Evolutionary conservation across 2,113 vertebrate species (phyloP), one percentile per base, ranked within the genome.

Genomic region (Heteronetta atricapilla): DNA sequence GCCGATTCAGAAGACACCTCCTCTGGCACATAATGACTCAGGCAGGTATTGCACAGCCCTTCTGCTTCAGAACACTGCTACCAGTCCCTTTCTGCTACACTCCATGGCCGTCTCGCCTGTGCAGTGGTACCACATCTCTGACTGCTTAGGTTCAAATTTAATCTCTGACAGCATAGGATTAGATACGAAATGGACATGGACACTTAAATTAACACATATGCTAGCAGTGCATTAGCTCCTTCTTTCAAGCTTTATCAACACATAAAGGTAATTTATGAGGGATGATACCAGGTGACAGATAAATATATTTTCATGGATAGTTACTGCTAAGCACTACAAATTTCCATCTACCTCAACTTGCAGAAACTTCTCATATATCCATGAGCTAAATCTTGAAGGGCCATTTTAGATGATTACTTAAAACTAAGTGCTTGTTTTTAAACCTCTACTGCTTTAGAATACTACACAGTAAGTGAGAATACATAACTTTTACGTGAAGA

Each of bases 151-250:
- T 19, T 80, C 14, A 3, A 73, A 22, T 34, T 80, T 36, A 10
- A 74, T 29, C 33, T 87, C 70, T 21, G 31, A n/a, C 33, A 86
- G 11, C 5, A 4, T 0, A 50, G 31, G 33, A 53, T 80, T 10
- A 82, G 48, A 34, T 42, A 4, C 12, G 16, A 56, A 0, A 0
- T 6, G n/a, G 42, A 67, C 15, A 0, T 6, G n/a, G 42, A 67
- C 13, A 63, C 11, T 12, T 0, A 0, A 81, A 31, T 56, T 16
- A 29, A 33, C 23, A 8, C 0, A 1, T 4, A n/a, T 6, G 3
- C 26, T 21, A 28, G 53, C 44, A 76, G 25, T 10, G 5, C 28
- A 21, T 50, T 33, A 48, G 36, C 34, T 87, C n/a, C 33, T 59
- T 38, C 25, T 6, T 13, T 25, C 26, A 6, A 31, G 46, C 16